Evolutionary conservation across 2,888 invertebrate genomes (phyloP).

Genomic region (Drosophila rubida): DNA sequence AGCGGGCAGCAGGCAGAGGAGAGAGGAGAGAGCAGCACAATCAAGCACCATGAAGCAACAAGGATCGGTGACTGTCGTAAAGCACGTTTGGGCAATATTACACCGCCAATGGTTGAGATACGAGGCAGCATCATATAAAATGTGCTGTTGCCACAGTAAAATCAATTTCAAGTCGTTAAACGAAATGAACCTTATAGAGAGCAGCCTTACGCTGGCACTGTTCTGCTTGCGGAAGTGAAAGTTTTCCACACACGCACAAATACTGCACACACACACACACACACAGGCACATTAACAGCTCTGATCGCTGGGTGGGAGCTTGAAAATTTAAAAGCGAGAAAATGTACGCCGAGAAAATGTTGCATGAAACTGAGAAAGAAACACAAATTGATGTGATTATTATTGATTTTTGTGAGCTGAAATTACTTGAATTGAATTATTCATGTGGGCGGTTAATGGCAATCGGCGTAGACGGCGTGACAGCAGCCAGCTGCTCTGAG

Average conservation of each 20-base stretch:
- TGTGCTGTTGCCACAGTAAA: conserved; percentile 73
- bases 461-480: conserved; percentile 17
- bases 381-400: conserved; percentile 63
- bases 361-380: neutral
- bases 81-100: conserved; percentile 80
- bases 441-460: conserved; percentile 37
- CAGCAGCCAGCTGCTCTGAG: neutral
- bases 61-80: conserved; percentile 63
- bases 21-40: conserved; percentile 25
- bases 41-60: conserved; percentile 43
- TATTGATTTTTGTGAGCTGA: conserved; percentile 67
- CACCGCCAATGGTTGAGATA: conserved; percentile 55
- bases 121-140: conserved; percentile 62
- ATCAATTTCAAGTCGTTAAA: conserved; percentile 83
- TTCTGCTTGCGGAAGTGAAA: conserved; percentile 49
- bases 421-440: conserved; percentile 69
- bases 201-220: conserved; percentile 33
- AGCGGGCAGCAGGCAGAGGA: neutral
- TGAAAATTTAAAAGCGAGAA: conserved; percentile 50
- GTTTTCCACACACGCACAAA: conserved; percentile 23
- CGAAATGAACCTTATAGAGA: conserved; percentile 79
- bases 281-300: conserved; percentile 44
- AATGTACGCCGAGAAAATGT: conserved; percentile 38
- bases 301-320: conserved; percentile 33
- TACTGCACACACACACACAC: neutral